Percentiles rank a stretch among this genome's conserved stretches.
These are phyloP conservation scores for Willisornis vidua DNA, from an alignment of 2,113 vertebrate genomes.

Conservation along the genomic window DNA sequence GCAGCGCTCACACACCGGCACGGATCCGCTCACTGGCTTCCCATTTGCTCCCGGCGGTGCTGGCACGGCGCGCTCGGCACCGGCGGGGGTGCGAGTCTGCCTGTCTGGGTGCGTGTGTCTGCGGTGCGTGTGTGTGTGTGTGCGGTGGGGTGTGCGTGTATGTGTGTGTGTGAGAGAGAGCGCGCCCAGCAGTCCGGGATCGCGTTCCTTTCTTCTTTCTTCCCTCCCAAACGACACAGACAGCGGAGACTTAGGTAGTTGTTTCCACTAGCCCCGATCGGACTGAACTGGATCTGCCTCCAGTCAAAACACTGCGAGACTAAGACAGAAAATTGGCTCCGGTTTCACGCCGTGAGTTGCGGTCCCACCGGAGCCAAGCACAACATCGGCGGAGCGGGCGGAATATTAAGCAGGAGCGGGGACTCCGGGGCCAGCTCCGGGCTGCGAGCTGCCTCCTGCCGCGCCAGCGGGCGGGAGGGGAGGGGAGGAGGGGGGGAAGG, in stretches of 20 bases:
- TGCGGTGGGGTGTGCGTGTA: not conserved
- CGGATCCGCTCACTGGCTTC: slow-evolving; percentile 18
- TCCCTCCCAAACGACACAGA: slow-evolving; percentile 37
- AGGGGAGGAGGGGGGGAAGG: not conserved
- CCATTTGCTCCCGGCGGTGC: not conserved
- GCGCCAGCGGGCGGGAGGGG: slow-evolving; percentile 42
- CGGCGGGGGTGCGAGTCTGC: not conserved
- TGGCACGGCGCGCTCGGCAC: slow-evolving; percentile 6
- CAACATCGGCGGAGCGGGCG: slow-evolving; percentile 74
- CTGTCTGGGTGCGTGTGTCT: not conserved
- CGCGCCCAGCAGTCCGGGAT: not conserved
- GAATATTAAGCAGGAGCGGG: slow-evolving; percentile 82
- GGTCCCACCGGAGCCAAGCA: slow-evolving; percentile 80
- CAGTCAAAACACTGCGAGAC: slow-evolving; percentile 83
- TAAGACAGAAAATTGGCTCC: slow-evolving; percentile 83
- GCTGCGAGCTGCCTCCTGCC: slow-evolving; percentile 52
- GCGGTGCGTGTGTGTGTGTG: not conserved
- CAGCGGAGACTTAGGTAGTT: slow-evolving; percentile 73
- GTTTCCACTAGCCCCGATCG: slow-evolving; percentile 76
- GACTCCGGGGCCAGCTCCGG: slow-evolving; percentile 68
- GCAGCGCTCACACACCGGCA: slow-evolving; percentile 24
- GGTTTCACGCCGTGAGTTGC: slow-evolving; percentile 79
- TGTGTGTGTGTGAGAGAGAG: not conserved
- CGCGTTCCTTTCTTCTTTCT: slow-evolving; percentile 53
- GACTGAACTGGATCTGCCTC: slow-evolving; percentile 83